Conservation (phyloP, 2,113 vertebrate species). For the Cepphus grylle region DNA sequence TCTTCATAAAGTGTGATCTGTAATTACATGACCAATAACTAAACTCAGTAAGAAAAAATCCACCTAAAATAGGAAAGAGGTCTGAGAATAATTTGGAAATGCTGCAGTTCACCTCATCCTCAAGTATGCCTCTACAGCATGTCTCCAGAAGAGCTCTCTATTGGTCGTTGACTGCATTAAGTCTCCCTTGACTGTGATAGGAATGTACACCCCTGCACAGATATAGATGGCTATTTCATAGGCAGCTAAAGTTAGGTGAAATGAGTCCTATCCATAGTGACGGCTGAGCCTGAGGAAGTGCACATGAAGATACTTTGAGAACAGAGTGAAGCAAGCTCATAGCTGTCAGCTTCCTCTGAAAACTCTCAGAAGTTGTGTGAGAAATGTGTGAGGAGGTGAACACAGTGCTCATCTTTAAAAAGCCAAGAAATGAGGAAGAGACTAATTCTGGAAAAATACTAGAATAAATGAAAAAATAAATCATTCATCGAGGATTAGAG, state of each 20-base stretch:
- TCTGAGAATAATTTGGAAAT: not conserved
- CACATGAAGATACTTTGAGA: not conserved
- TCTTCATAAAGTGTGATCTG: not conserved
- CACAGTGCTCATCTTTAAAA: not conserved
- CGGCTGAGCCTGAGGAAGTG: not conserved
- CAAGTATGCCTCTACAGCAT: not conserved
- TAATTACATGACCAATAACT: not conserved
- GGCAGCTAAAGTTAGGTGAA: not conserved
- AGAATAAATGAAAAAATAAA: not conserved
- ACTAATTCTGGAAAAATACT: not conserved
- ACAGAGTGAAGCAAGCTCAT: not conserved
- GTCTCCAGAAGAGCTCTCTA: not conserved
- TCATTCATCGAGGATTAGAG: not conserved
- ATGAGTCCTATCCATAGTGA: not conserved
- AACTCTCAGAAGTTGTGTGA: not conserved
- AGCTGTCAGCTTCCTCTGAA: not conserved
- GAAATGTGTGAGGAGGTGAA: not conserved
- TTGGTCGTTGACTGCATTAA: not conserved
- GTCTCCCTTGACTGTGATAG: not conserved
- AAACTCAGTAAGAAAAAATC: not conserved
- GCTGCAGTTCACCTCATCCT: not conserved
- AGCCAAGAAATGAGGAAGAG: not conserved
- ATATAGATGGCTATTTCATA: not conserved
- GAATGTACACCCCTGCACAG: not conserved
- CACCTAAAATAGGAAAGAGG: not conserved